Evolutionary conservation across 1,140 invertebrate genomes (phyloP).

Genomic region (Tetragonula clypearis): DNA sequence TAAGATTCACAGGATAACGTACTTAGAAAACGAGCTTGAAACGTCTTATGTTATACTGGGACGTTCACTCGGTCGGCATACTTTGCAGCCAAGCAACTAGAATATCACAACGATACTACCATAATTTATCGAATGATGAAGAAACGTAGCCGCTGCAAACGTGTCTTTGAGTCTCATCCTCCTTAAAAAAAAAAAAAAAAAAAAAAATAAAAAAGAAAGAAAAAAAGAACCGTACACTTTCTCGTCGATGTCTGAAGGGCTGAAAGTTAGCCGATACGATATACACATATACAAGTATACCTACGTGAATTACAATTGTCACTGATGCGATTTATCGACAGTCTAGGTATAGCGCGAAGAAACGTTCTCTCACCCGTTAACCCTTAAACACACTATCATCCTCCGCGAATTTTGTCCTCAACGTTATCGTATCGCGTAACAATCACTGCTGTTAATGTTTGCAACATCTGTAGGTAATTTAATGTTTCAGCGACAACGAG

Average conservation of each 20-base stretch:
- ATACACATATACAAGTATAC: slow-evolving; percentile 5
- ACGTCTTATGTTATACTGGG: neutral
- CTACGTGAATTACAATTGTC: neutral
- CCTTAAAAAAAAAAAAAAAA: no score
- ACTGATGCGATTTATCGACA: neutral
- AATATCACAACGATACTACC: slow-evolving; percentile 51
- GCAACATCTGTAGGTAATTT: no score
- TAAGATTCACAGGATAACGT: neutral
- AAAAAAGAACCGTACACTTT: neutral
- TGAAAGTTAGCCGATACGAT: slow-evolving; percentile 16
- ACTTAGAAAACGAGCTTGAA: neutral
- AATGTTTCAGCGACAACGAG: neutral
- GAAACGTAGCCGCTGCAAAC: slow-evolving; percentile 3
- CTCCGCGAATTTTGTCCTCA: rapidly evolving
- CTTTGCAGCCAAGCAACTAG: slow-evolving; percentile 39
- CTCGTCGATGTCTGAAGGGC: slow-evolving; percentile 1
- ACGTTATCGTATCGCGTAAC: neutral
- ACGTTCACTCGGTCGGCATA: neutral
- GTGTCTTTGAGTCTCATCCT: neutral
- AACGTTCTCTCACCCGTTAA: neutral
- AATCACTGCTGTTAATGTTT: neutral
- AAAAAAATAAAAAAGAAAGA: neutral
- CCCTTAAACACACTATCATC: neutral
- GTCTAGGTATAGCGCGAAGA: neutral
- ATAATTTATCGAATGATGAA: slow-evolving; percentile 38